phyloP scores from a whole-genome alignment of 2,888 invertebrate genomes.

The Gari tellinella region DNA sequence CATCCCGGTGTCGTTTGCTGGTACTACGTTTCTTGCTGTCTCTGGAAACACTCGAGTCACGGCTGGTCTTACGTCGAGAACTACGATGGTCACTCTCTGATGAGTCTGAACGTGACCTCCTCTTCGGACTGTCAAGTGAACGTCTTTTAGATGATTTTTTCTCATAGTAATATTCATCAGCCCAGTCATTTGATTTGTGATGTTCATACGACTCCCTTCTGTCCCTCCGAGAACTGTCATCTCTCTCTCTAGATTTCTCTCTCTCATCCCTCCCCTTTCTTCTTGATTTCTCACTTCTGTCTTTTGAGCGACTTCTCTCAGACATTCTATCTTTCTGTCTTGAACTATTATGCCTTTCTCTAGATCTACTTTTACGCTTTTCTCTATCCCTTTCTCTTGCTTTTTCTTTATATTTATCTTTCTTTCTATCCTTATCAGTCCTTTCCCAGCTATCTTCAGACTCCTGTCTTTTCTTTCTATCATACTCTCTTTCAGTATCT shows the following conservation, averaged over 20 bases:
- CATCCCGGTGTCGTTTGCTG: constrained; percentile 45
- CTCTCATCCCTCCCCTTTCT: constrained; percentile 29
- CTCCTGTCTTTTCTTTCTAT: constrained; percentile 35
- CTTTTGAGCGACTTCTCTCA: constrained; percentile 41
- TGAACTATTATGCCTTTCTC: constrained; percentile 31
- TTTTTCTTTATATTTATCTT: constrained; percentile 40
- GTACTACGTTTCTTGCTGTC: background rate
- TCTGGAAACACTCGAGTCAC: constrained; percentile 27
- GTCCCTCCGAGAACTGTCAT: constrained; percentile 18
- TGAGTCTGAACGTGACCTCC: constrained; percentile 67
- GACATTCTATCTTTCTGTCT: constrained; percentile 35
- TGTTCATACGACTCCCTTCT: constrained; percentile 53
- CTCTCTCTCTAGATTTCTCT: constrained; percentile 46
- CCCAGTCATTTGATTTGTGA: constrained; percentile 18
- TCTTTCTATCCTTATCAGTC: constrained; percentile 38
- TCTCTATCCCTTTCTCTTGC: constrained; percentile 39
- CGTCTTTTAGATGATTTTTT: constrained; percentile 38
- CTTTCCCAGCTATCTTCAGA: constrained; percentile 24
- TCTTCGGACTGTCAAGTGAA: constrained; percentile 62
- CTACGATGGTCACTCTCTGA: constrained; percentile 67
- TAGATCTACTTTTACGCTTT: constrained; percentile 37
- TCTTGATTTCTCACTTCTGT: constrained; percentile 36
- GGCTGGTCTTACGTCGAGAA: constrained; percentile 50
- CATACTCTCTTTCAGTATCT: constrained; percentile 52
- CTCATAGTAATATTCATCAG: constrained; percentile 7